A percentile compares a stretch with the other conserved stretches of the same genome.
These are phyloP conservation scores for Bibio marci DNA, from an alignment of 2,888 invertebrate species.

Conservation along the genomic window DNA sequence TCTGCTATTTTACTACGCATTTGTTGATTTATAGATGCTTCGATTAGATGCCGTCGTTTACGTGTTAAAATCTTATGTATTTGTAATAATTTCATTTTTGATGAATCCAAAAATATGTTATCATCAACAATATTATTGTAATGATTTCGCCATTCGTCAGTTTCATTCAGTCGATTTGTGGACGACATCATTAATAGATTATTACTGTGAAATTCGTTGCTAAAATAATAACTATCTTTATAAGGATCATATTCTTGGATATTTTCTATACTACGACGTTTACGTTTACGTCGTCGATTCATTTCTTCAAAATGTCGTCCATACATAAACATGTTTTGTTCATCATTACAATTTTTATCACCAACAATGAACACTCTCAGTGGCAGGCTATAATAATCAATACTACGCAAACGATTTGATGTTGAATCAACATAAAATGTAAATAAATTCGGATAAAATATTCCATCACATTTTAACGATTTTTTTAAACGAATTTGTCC, in stretches of 20 bases:
- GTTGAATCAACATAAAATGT: constrained; percentile 77
- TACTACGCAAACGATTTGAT: constrained; percentile 56
- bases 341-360: constrained; percentile 39
- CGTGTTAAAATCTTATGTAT: constrained; percentile 34
- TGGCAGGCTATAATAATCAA: constrained; percentile 69
- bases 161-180: constrained; percentile 7
- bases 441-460: constrained; percentile 69
- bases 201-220: constrained; percentile 19
- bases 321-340: constrained; percentile 29
- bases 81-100: constrained; percentile 4
- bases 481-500: constrained; percentile 60
- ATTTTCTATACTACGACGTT: constrained; percentile 18
- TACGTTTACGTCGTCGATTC: constrained; percentile 37
- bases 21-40: constrained; percentile 36
- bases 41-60: constrained; percentile 32
- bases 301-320: constrained; percentile 36
- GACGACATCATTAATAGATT: constrained; percentile 8
- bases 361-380: constrained; percentile 59
- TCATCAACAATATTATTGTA: constrained; percentile 28
- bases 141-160: neutral
- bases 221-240: constrained; percentile 20
- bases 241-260: constrained; percentile 6
- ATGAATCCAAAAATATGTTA: constrained; percentile 34
- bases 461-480: constrained; percentile 58
- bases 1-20: constrained; percentile 51